Evolutionary conservation across 2,888 invertebrate species (phyloP), one percentile per base, ranked within the genome.

Genomic region (Macroteleia sp.): DNA sequence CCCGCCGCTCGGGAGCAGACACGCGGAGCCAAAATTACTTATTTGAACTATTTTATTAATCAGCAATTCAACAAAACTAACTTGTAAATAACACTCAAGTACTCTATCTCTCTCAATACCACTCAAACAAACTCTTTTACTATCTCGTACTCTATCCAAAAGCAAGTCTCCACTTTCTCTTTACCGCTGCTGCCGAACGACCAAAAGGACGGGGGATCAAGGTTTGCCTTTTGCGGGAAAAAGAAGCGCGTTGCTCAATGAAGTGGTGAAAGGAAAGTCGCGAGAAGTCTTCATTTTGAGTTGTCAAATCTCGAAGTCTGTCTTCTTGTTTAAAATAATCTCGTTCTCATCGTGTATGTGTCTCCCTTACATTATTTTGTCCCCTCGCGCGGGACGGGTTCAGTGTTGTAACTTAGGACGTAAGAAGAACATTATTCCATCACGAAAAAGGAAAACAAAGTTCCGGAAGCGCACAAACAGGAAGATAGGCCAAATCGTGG

Each of bases 1-100:
- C 91, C 91, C 91, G 91, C 90, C 91, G 91, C 91, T 91, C 91
- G 91, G 91, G 91, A 91, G 91, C 91, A 91, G 86, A 91, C 90
- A 91, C 91, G 91, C 91, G 90, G 91, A 88, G 90, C 91, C 90
- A 89, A 88, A 83, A 59, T 54, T 48, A 87, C 86, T 89, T 85
- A 89, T 87, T 87, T 85, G 81, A 87, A 87, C 86, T 90, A 89
- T 90, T 90, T 90, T 90, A 83, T 89, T 89, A 89, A 86, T 41
- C 67, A 59, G 52, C 44, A 66, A 79, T 44, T 52, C 52, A 73
- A 70, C 6, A 34, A 34, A 66, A 52, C 20, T 82, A 80, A 84
- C 84, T 87, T 89, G 89, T 89, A 89, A 89, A 89, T 89, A 89
- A 87, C 87, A 89, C 86, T 81, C 83, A 59, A 77, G 44, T 71